phyloP scores from a whole-genome alignment of 2,888 invertebrate species.

The Opisthograptis luteolata region DNA sequence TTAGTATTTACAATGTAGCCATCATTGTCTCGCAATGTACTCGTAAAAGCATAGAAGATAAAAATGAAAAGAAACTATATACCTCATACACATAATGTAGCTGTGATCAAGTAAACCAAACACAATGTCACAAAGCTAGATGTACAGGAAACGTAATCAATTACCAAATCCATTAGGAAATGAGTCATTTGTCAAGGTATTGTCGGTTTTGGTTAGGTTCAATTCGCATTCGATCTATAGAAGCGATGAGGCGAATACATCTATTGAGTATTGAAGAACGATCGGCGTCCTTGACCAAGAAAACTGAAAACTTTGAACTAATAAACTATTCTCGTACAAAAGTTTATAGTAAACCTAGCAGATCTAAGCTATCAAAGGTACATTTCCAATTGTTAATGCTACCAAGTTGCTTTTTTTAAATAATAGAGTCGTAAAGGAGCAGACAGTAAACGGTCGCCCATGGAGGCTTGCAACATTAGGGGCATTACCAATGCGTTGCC shows the following conservation, averaged over 20 bases:
- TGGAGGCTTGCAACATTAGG: too few species aligned
- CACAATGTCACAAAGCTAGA: constrained; percentile 41
- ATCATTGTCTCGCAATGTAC: neutral
- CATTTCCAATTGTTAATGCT: neutral
- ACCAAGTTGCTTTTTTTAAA: too few species aligned
- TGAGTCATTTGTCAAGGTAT: constrained; percentile 51
- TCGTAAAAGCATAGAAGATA: neutral
- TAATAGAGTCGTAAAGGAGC: too few species aligned
- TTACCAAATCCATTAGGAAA: constrained; percentile 42
- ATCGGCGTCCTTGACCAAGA: constrained; percentile 27
- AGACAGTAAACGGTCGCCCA: too few species aligned
- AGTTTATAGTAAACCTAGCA: neutral
- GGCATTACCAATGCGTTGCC: too few species aligned
- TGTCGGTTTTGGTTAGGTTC: constrained; percentile 49
- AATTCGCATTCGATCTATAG: constrained; percentile 34
- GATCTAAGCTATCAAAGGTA: neutral
- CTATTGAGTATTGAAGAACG: constrained; percentile 26
- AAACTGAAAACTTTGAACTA: constrained; percentile 14
- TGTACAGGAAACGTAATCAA: constrained; percentile 65
- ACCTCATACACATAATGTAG: too few species aligned
- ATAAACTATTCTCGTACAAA: neutral
- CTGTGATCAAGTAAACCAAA: constrained; percentile 19
- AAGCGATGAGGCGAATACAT: constrained; percentile 38
- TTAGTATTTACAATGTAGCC: constrained; percentile 21
- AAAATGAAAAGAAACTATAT: neutral